Evolutionary conservation across 2,113 vertebrate species (phyloP), one percentile per base, ranked within the genome.

Genomic region (Nesoenas mayeri): DNA sequence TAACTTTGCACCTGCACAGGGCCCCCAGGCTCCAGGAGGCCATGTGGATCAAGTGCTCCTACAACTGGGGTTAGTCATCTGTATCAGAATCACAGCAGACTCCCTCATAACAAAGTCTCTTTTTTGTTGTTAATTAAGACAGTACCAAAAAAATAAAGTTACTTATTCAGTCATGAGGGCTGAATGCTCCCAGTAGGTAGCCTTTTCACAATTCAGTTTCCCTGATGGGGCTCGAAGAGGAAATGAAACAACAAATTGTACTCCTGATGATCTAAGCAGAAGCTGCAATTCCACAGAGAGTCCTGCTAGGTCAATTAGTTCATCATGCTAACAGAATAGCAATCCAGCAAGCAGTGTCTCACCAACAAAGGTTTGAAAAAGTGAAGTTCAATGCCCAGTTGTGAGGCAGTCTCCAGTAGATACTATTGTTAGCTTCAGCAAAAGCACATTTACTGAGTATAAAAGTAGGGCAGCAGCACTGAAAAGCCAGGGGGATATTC

Each of bases 191-290:
- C 98, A 97, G 97, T 95, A 96, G 97, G 97, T 94, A 96, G 96
- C 48, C 97, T 95, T 97, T 97, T 97, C 96, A 97, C 97, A 97
- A 98, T 97, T 97, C 97, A 97, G 14, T 97, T 96, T 98, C 95
- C 97, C 97, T 97, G 95, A 93, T 80, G 97, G 96, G 96, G 97
- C 89, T 65, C 25, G 11, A 96, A 96, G 96, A 98, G 97, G 97
- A 98, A 98, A 98, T 98, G 97, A 98, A 97, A 97, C 97, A 98
- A 97, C 97, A 98, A 98, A 98, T 95, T 97, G 97, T 96, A 57
- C 85, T 97, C 96, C 91, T 97, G 97, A 98, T 97, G 97, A 97
- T 98, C 97, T 96, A 96, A 98, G 98, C 97, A 98, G 97, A 98
- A 97, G 94, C 96, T 89, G 91, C 93, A 88, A 66, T 97, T 95